phyloP scores from a whole-genome alignment of 2,888 invertebrate species.

The Netelia inedita region DNA sequence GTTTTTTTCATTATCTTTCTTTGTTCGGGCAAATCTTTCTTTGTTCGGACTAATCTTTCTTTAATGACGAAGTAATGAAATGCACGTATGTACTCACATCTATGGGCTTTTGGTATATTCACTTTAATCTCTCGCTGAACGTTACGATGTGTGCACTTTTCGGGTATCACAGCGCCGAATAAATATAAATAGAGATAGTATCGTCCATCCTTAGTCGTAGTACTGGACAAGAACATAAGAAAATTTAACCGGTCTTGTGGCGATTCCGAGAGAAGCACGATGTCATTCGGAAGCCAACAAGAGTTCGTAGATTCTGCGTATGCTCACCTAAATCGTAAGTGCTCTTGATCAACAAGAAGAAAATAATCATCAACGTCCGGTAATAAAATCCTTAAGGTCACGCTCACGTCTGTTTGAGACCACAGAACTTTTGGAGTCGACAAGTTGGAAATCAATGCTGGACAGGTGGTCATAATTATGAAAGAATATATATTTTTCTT shows the following conservation, averaged over 20 bases:
- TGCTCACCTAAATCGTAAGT: conserved; percentile 79
- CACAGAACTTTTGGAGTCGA: conserved; percentile 78
- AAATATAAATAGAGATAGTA: conserved; percentile 78
- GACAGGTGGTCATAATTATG: conserved; percentile 40
- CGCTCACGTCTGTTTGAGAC: conserved; percentile 79
- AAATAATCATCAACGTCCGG: conserved; percentile 78
- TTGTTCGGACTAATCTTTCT: conserved; percentile 7
- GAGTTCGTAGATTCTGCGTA: conserved; percentile 1
- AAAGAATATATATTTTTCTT: neutral
- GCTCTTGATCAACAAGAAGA: conserved; percentile 75
- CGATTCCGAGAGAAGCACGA: neutral
- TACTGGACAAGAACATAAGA: conserved; percentile 71
- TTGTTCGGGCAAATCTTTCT: neutral
- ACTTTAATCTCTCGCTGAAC: conserved; percentile 80
- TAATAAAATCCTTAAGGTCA: conserved; percentile 78
- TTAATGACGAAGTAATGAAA: neutral
- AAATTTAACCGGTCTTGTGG: conserved; percentile 29
- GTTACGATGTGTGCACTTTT: conserved; percentile 77
- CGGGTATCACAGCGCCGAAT: conserved; percentile 80
- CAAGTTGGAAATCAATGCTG: conserved; percentile 16
- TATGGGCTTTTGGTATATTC: conserved; percentile 77
- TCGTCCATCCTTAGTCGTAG: conserved; percentile 70
- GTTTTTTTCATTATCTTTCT: neutral
- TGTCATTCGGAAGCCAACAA: neutral
- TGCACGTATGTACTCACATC: conserved; percentile 74